Conservation (phyloP, 2,113 vertebrate genomes). For the Peromyscus maniculatus region DNA sequence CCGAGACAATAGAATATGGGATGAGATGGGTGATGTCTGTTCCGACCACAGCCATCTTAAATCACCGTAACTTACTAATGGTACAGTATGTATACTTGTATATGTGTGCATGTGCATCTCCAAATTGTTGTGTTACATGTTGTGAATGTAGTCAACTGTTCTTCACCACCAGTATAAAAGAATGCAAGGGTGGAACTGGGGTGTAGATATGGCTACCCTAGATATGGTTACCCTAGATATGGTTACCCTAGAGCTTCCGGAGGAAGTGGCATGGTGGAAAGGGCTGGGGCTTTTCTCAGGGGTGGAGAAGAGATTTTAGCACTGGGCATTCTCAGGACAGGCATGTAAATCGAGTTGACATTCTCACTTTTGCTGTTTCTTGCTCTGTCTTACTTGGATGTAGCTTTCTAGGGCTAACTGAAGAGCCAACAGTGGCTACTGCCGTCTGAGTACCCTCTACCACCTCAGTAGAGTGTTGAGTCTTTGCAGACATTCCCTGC, state of each 20-base stretch:
- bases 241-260: not conserved
- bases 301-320: not conserved
- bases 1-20: not conserved
- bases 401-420: not conserved
- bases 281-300: not conserved
- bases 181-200: not conserved
- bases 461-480: not conserved
- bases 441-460: not conserved
- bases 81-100: too few relatives aligned
- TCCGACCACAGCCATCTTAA: not conserved
- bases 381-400: not conserved
- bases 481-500: not conserved
- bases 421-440: accelerated
- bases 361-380: not conserved
- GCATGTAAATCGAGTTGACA: not conserved
- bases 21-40: not conserved
- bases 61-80: not conserved
- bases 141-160: not conserved
- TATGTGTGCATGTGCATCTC: not conserved
- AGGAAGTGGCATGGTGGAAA: not conserved
- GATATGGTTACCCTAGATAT: not conserved
- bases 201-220: not conserved
- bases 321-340: not conserved
- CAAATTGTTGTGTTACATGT: not conserved
- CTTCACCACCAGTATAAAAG: not conserved